Evolutionary conservation across 2,888 invertebrate genomes (phyloP).

Genomic region (Drosophila multiciliata): DNA sequence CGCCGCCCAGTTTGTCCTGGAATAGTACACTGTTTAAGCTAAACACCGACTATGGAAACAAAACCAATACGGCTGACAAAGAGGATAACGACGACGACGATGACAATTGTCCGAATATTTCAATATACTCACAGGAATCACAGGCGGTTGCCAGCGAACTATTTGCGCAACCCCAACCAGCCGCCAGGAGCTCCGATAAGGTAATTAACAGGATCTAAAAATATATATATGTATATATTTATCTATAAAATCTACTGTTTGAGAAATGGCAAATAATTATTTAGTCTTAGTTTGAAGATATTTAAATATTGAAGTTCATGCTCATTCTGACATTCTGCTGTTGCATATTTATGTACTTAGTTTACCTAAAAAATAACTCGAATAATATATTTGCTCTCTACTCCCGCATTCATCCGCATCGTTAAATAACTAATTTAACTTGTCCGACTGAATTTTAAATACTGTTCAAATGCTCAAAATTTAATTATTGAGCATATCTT

Average conservation of each 20-base stretch:
- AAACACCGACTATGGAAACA: constrained; percentile 79
- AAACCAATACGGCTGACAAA: constrained; percentile 82
- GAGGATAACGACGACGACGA: constrained; percentile 86
- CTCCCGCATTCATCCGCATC: not conserved
- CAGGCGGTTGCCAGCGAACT: constrained; percentile 86
- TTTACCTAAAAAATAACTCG: not conserved
- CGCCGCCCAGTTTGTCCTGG: constrained; percentile 82
- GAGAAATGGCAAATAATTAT: constrained; percentile 45
- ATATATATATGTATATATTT: not conserved
- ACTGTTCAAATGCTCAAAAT: not conserved
- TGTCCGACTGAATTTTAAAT: not conserved
- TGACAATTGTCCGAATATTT: constrained; percentile 93
- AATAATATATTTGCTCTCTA: not conserved
- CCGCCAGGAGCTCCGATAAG: constrained; percentile 67
- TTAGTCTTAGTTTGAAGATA: not conserved
- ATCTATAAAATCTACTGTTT: constrained; percentile 28
- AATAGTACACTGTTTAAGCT: constrained; percentile 82
- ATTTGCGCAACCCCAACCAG: constrained; percentile 42
- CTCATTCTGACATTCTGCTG: not conserved
- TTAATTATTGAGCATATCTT: not conserved
- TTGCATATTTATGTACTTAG: not conserved
- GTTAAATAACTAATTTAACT: not conserved
- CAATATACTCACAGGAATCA: constrained; percentile 93
- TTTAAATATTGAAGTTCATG: not conserved
- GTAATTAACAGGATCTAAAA: constrained; percentile 70